phyloP scores from a whole-genome alignment of 2,888 invertebrate genomes.

The Schrankia costaestrigalis region DNA sequence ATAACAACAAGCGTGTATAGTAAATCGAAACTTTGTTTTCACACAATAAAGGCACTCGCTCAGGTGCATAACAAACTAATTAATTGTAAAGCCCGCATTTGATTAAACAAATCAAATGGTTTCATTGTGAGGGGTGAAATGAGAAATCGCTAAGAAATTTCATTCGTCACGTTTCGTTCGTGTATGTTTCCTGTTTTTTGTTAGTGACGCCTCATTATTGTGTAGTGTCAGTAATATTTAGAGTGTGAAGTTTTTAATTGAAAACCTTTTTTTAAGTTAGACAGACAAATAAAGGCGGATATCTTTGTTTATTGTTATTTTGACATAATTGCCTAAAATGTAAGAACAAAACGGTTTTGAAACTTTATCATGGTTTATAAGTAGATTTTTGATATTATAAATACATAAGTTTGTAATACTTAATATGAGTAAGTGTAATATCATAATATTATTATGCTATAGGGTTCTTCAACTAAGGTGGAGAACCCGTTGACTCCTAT shows the following conservation, averaged over 20 bases:
- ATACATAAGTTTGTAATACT: too few species aligned
- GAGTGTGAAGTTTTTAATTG: constrained; percentile 17
- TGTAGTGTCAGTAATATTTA: constrained; percentile 22
- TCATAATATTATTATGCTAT: too few species aligned
- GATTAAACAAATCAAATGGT: constrained; percentile 80
- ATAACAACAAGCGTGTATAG: constrained; percentile 3
- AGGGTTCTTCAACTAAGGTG: too few species aligned
- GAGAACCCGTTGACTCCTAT: too few species aligned
- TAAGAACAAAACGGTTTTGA: too few species aligned
- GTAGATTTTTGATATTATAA: too few species aligned
- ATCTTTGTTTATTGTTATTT: too few species aligned
- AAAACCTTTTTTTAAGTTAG: constrained; percentile 5
- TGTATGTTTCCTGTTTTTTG: constrained; percentile 69
- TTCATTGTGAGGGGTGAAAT: constrained; percentile 70
- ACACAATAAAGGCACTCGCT: constrained; percentile 62
- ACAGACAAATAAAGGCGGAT: neutral
- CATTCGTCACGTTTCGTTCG: constrained; percentile 77
- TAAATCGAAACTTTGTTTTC: constrained; percentile 19
- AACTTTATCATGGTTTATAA: too few species aligned
- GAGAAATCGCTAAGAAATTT: constrained; percentile 80
- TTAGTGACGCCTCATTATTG: constrained; percentile 64
- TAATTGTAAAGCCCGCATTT: constrained; percentile 79
- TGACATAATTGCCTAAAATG: too few species aligned
- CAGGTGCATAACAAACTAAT: constrained; percentile 80
- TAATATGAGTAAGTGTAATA: too few species aligned